Percentiles rank a stretch among this genome's conserved stretches.
These are phyloP conservation scores for Drosophila prolongata DNA, from an alignment of 2,888 invertebrate species.

Conservation along the genomic window DNA sequence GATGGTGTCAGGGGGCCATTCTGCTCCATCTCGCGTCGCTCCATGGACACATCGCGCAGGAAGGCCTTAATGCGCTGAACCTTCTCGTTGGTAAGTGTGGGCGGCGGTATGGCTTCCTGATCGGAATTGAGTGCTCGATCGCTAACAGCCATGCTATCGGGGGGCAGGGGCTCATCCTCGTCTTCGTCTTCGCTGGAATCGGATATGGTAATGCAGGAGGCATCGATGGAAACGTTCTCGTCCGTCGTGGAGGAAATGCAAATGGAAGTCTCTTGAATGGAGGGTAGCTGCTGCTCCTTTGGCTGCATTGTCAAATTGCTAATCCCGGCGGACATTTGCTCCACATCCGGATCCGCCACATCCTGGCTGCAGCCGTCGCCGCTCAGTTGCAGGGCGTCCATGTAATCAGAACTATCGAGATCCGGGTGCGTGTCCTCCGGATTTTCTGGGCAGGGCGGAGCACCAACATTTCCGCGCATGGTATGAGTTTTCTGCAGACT, in stretches of 20 bases:
- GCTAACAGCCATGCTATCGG: conserved; percentile 54
- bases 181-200: conserved; percentile 52
- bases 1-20: conserved; percentile 31
- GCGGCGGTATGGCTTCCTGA: conserved; percentile 17
- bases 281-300: conserved; percentile 15
- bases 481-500: conserved; percentile 38
- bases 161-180: conserved; percentile 13
- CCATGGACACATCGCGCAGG: conserved; percentile 79
- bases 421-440: conserved; percentile 7
- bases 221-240: conserved; percentile 26
- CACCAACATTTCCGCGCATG: conserved; percentile 34
- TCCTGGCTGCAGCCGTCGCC: conserved; percentile 56
- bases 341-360: conserved; percentile 30
- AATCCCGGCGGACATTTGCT: conserved; percentile 65
- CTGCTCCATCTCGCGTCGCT: conserved; percentile 50
- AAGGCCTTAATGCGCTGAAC: conserved; percentile 80
- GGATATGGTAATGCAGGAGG: conserved; percentile 66
- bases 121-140: conserved; percentile 4
- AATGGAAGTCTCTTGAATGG: conserved; percentile 43
- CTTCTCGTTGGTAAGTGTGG: conserved; percentile 54
- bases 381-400: conserved; percentile 78
- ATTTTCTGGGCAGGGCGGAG: conserved; percentile 44
- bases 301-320: conserved; percentile 61
- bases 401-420: conserved; percentile 59
- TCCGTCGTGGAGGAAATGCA: conserved; percentile 55